Percentiles rank a stretch among this genome's conserved stretches.
Conservation (phyloP, 2,113 vertebrate species). For the Brachyistius frenatus region DNA sequence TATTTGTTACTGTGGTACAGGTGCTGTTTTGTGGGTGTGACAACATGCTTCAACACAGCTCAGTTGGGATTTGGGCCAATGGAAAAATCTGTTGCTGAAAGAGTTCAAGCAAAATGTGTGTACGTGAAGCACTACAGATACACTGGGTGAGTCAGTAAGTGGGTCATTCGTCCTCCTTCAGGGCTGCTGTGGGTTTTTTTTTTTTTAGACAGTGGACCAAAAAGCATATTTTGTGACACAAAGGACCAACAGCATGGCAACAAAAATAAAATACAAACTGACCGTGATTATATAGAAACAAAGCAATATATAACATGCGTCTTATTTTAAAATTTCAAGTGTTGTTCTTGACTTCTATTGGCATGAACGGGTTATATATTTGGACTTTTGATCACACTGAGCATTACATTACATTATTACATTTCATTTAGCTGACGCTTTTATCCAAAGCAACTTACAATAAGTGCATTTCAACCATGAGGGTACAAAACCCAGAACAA, state of each 20-base stretch:
- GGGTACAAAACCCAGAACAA: no score
- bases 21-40: conserved; percentile 45
- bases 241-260: not conserved
- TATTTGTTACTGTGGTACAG: conserved; percentile 31
- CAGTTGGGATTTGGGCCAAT: conserved; percentile 37
- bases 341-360: no score
- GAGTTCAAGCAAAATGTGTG: conserved; percentile 6
- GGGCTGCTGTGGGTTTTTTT: not conserved
- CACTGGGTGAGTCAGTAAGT: conserved; percentile 39
- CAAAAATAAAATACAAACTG: not conserved
- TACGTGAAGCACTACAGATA: conserved; percentile 21
- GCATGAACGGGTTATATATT: not conserved
- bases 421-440: no score
- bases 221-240: not conserved
- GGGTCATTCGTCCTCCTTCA: conserved; percentile 50
- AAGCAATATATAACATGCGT: no score
- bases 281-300: no score
- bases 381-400: not conserved
- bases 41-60: conserved; percentile 49
- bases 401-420: not conserved
- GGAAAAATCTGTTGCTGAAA: conserved; percentile 41
- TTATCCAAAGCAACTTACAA: no score
- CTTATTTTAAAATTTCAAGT: no score
- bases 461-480: no score
- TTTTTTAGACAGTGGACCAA: not conserved